Base-by-base conservation (phyloP, 2,888 invertebrate species). In the Melieria picta region DNA sequence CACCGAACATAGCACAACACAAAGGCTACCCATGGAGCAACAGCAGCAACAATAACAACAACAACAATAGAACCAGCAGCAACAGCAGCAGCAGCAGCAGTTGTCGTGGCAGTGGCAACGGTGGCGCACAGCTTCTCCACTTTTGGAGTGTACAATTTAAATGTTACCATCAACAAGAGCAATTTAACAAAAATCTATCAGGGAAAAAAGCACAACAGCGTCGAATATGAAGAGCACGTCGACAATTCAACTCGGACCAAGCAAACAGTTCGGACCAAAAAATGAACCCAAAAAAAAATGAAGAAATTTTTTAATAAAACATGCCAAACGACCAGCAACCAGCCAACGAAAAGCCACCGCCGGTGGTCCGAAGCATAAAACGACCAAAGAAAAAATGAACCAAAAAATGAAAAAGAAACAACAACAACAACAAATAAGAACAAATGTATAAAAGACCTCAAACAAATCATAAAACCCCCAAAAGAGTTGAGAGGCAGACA, bases 131-230 rank as follows among this genome's bases (percentile, higher is more conserved):
- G 30, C 30, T 30, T 30, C 30, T 30, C 30, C 30, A 30, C 30
- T 30, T 30, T 30, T 30, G 2, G 30, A 30, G 30, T 30, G 30
- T 77, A 82, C 82, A 83, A 83, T 83, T 82, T 83, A 83, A 82
- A 83, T 83, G 81, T 83, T 81, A 82, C 79, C 80, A 81, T 82
- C 81, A 83, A 82, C 82, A 81, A 83, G 80, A 81, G 80, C 80
- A 81, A 81, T 82, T 83, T 80, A 81, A 82, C 78, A 77, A 79
- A 81, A 79, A 79, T 75, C 67, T 69, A 50, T 30, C 30, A 30
- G 30, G 30, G 42, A 6, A 56, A 65, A 46, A 68, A 61, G 13
- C 50, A 68, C 63, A 63, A 63, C n/a, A 61, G 7, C 42, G 4
- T 43, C 9, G 57, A 7, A 57, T 57, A n/a, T 57, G 57, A 7